These are phyloP conservation scores for Phortica magna DNA, from an alignment of 2,888 invertebrate species.

Conservation along the genomic window DNA sequence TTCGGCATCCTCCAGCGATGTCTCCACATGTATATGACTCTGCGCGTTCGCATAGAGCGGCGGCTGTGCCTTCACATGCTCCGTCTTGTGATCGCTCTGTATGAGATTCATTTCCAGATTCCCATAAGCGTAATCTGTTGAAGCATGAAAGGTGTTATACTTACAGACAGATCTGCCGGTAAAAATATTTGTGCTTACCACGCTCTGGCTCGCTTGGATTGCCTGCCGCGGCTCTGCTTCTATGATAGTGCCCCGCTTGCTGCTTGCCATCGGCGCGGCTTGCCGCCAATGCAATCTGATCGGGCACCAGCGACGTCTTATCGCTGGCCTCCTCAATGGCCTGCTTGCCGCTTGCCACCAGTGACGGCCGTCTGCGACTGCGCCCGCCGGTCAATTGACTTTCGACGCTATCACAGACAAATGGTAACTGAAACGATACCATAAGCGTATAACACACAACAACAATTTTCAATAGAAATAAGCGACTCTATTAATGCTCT, in stretches of 20 bases:
- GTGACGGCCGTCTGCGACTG: conserved; percentile 64
- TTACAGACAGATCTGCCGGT: no score
- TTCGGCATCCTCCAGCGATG: conserved; percentile 67
- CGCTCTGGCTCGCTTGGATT: conserved; percentile 44
- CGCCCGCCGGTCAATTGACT: conserved; percentile 55
- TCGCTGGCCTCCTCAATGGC: conserved; percentile 62
- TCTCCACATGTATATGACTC: conserved; percentile 40
- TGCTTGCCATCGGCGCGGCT: conserved; percentile 63
- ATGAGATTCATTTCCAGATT: conserved; percentile 74
- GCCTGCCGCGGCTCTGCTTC: conserved; percentile 29
- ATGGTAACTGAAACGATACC: conserved; percentile 40
- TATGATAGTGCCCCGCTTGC: conserved; percentile 54
- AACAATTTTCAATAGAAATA: not conserved
- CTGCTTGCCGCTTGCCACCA: conserved; percentile 50
- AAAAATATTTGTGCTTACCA: conserved; percentile 4
- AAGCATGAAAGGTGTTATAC: no score
- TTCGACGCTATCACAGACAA: conserved; percentile 41
- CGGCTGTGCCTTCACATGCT: not conserved
- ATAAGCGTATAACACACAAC: conserved; percentile 17
- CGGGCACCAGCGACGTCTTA: conserved; percentile 57
- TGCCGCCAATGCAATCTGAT: conserved; percentile 73
- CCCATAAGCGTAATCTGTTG: conserved; percentile 63
- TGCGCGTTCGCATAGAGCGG: not conserved
- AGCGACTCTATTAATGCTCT: conserved; percentile 37
- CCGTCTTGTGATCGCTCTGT: conserved; percentile 63